These are phyloP conservation scores for Tenthredo scrophulariae DNA, from an alignment of 2,888 invertebrate species.

Conservation along the genomic window DNA sequence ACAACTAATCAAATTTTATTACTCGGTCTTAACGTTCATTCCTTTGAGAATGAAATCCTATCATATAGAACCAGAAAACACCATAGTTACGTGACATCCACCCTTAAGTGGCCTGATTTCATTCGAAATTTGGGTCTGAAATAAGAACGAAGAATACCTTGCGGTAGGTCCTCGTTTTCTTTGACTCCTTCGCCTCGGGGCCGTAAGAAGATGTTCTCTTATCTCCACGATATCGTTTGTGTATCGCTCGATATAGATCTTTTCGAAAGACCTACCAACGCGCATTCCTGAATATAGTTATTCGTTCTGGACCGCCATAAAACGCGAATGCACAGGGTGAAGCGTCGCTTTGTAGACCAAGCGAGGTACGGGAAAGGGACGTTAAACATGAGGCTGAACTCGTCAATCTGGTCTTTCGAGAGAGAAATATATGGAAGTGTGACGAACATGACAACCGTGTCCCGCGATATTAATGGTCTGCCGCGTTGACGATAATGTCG, in stretches of 20 bases:
- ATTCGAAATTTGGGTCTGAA: neutral
- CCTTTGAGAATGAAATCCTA: neutral
- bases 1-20: neutral
- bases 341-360: slow-evolving; percentile 13
- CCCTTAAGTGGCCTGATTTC: neutral
- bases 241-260: slow-evolving; percentile 43
- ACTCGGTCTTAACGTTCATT: too few relatives aligned
- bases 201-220: slow-evolving; percentile 42
- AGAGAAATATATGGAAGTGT: slow-evolving; percentile 54
- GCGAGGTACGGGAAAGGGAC: slow-evolving; percentile 20
- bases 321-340: slow-evolving; percentile 48
- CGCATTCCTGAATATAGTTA: slow-evolving; percentile 39
- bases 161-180: slow-evolving; percentile 42
- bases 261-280: slow-evolving; percentile 41
- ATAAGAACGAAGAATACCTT: slow-evolving; percentile 29
- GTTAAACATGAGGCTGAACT: slow-evolving; percentile 49
- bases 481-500: slow-evolving; percentile 52
- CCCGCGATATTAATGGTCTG: slow-evolving; percentile 52
- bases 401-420: slow-evolving; percentile 53
- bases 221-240: slow-evolving; percentile 45
- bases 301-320: slow-evolving; percentile 25
- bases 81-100: neutral
- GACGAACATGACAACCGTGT: slow-evolving; percentile 55
- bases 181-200: neutral
- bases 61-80: neutral